phyloP scores from a whole-genome alignment of 2,113 vertebrate species.

The Catharus minimus region DNA sequence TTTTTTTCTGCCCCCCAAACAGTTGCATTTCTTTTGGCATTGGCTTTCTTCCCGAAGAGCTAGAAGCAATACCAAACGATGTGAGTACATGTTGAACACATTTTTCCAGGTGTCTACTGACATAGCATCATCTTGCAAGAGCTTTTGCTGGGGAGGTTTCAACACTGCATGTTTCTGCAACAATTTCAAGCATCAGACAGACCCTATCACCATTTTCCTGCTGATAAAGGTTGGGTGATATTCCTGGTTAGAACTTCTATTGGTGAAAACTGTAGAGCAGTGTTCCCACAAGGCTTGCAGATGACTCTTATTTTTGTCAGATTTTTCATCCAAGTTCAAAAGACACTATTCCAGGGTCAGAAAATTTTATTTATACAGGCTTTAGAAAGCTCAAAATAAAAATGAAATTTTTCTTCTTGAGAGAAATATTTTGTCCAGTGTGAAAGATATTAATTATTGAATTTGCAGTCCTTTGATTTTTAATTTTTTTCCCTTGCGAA shows the following conservation, averaged over 20 bases:
- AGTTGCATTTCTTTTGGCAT: background rate
- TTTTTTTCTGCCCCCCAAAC: background rate
- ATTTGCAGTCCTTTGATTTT: background rate
- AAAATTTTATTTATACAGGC: background rate
- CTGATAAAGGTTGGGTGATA: background rate
- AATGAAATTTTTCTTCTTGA: background rate
- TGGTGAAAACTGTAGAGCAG: background rate
- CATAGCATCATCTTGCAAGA: background rate
- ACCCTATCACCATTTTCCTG: background rate
- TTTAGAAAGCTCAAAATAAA: background rate
- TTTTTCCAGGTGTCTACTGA: background rate
- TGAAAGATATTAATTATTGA: background rate
- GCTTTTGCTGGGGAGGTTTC: conserved; percentile 13
- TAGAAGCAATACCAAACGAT: background rate
- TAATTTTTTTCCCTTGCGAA: no score
- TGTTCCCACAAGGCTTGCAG: background rate
- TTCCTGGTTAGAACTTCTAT: background rate
- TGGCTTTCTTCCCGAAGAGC: background rate
- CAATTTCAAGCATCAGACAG: background rate
- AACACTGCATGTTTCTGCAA: background rate
- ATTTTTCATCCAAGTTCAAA: background rate
- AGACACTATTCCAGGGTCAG: background rate
- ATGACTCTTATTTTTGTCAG: background rate
- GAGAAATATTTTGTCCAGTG: background rate
- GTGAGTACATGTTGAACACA: background rate